Percentiles rank a stretch among this genome's conserved stretches.
phyloP scores from a whole-genome alignment of 2,888 invertebrate genomes.

The Andrena hattorfiana region DNA sequence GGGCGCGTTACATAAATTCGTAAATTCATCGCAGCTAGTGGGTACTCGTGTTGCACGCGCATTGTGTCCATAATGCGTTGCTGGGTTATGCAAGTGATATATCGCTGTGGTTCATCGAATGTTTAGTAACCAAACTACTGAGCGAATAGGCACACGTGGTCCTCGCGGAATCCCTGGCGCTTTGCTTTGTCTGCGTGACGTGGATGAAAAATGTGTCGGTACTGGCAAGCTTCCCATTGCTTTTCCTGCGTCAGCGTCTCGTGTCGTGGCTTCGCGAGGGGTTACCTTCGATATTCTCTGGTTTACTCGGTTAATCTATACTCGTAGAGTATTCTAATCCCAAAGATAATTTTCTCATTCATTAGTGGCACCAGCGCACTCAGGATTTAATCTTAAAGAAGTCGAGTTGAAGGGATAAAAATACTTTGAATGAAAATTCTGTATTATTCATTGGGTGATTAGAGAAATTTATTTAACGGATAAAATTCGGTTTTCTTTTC shows the following conservation, averaged over 20 bases:
- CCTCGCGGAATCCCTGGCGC: background rate
- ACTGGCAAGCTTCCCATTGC: constrained; percentile 64
- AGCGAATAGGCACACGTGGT: constrained; percentile 18
- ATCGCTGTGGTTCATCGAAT: background rate
- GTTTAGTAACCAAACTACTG: constrained; percentile 1
- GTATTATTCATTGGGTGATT: too few relatives aligned
- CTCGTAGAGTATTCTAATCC: too few relatives aligned
- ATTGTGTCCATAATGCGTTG: background rate
- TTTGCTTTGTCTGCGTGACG: constrained; percentile 41
- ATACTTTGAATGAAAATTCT: too few relatives aligned
- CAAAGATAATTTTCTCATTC: too few relatives aligned
- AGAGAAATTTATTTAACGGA: too few relatives aligned
- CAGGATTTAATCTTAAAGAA: too few relatives aligned
- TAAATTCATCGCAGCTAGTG: background rate
- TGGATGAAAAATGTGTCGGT: constrained; percentile 39
- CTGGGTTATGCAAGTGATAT: background rate
- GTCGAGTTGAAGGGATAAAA: too few relatives aligned
- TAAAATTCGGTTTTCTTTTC: too few relatives aligned
- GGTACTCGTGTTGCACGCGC: background rate
- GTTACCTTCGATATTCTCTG: constrained; percentile 20
- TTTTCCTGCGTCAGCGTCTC: constrained; percentile 21
- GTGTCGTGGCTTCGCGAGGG: background rate
- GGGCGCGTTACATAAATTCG: background rate
- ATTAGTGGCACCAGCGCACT: too few relatives aligned
- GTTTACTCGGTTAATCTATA: background rate